A percentile compares a stretch with the other conserved stretches of the same genome.
phyloP scores from a whole-genome alignment of 2,797 vertebrate species.

The Thamnophis elegans region DNA sequence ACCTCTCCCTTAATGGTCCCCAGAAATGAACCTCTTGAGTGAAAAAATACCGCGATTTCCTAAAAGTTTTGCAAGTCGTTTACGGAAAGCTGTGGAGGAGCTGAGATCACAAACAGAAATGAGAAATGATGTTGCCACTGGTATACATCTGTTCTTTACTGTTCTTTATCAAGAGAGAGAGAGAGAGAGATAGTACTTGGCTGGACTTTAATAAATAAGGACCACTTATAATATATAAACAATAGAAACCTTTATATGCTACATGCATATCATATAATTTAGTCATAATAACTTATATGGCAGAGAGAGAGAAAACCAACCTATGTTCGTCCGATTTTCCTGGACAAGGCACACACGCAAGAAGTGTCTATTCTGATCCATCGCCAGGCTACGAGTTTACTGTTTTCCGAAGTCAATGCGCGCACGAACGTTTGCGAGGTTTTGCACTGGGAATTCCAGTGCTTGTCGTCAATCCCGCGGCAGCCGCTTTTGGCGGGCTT shows the following conservation, averaged over 20 bases:
- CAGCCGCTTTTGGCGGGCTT: slow-evolving; percentile 85
- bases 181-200: slow-evolving; percentile 78
- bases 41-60: slow-evolving; percentile 73
- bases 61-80: slow-evolving; percentile 66
- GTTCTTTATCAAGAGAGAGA: slow-evolving; percentile 81
- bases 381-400: slow-evolving; percentile 84
- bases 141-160: slow-evolving; percentile 83
- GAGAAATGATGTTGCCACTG: slow-evolving; percentile 70
- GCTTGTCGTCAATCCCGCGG: slow-evolving; percentile 94
- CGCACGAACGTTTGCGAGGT: slow-evolving; percentile 92
- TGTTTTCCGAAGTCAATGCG: slow-evolving; percentile 85
- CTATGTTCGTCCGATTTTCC: slow-evolving; percentile 90
- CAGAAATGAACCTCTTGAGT: slow-evolving; percentile 75
- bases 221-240: slow-evolving; percentile 94
- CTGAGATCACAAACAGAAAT: slow-evolving; percentile 63
- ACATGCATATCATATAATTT: slow-evolving; percentile 99
- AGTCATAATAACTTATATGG: slow-evolving; percentile 99
- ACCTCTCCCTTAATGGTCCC: slow-evolving; percentile 71
- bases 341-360: slow-evolving; percentile 92
- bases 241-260: slow-evolving; percentile 98
- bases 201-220: slow-evolving; percentile 96
- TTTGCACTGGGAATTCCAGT: slow-evolving; percentile 99
- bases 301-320: slow-evolving; percentile 67
- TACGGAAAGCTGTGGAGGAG: slow-evolving; percentile 53
- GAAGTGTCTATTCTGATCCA: slow-evolving; percentile 99